These are phyloP conservation scores for Athene noctua DNA, from an alignment of 2,113 vertebrate genomes.

Conservation along the genomic window DNA sequence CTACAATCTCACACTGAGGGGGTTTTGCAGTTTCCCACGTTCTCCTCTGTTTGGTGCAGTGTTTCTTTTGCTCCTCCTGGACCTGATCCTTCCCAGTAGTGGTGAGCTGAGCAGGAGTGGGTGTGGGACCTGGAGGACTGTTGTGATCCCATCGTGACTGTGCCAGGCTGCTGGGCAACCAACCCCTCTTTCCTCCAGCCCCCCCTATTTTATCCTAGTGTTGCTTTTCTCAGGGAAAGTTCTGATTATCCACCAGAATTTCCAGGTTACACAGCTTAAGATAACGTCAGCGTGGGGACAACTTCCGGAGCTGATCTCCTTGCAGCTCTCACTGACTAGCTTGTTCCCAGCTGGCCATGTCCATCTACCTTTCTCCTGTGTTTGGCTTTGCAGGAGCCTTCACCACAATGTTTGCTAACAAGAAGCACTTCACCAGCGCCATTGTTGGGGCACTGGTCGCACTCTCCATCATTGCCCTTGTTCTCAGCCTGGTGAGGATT, in stretches of 20 bases:
- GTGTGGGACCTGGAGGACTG: background rate
- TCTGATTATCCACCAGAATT: background rate
- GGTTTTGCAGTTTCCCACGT: background rate
- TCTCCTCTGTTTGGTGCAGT: background rate
- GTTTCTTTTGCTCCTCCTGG: background rate
- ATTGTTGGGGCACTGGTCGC: fast-evolving
- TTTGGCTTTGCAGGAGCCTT: background rate
- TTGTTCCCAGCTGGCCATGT: background rate
- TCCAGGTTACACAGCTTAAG: background rate
- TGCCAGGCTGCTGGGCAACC: background rate
- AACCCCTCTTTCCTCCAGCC: background rate
- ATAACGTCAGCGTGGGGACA: background rate
- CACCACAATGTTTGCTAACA: background rate
- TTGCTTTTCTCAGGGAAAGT: background rate
- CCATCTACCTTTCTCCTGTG: background rate
- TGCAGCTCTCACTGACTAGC: background rate
- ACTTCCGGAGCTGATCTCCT: fast-evolving
- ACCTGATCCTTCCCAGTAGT: fast-evolving
- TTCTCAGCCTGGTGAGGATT: constrained; percentile 56
- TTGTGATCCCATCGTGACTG: background rate
- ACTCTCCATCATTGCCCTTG: constrained; percentile 18
- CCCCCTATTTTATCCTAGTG: background rate
- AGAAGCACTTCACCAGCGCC: background rate
- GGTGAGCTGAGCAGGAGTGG: fast-evolving
- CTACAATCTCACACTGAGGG: fast-evolving